phyloP scores from a whole-genome alignment of 30 jellyfish, hydroid and myxozoan species.

The Sanderia malayensis region DNA sequence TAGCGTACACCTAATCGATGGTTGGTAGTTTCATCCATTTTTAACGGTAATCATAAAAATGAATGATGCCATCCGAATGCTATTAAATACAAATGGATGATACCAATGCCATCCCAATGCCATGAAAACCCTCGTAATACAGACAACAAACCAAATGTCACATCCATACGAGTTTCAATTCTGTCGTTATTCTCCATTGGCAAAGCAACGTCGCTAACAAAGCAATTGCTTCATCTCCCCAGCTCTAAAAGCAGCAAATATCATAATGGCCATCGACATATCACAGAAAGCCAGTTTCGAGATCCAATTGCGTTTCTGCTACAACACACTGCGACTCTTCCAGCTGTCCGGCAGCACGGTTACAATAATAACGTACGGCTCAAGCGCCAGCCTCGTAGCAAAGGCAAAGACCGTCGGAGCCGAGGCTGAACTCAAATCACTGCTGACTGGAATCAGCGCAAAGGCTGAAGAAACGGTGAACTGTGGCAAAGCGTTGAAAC shows the following conservation, averaged over 20 bases:
- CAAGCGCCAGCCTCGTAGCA: conserved; percentile 40
- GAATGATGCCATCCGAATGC: too few species aligned
- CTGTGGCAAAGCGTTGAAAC: conserved; percentile 85
- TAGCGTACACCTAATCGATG: too few species aligned
- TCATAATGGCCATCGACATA: conserved; percentile 69
- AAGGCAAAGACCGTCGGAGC: conserved; percentile 42
- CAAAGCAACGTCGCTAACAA: too few species aligned
- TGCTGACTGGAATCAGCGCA: conserved; percentile 71
- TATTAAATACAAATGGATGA: too few species aligned
- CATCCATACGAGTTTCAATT: too few species aligned
- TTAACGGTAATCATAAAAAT: too few species aligned
- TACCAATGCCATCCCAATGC: too few species aligned
- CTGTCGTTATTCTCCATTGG: too few species aligned
- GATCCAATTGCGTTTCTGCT: conserved; percentile 64
- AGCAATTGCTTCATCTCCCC: too few species aligned
- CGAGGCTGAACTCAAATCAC: conserved; percentile 52
- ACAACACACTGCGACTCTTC: conserved; percentile 63
- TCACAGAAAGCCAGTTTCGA: conserved; percentile 70
- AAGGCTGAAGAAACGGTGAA: conserved; percentile 68
- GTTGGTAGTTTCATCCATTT: too few species aligned
- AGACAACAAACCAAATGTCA: too few species aligned
- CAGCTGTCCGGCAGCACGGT: conserved; percentile 59
- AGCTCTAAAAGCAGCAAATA: conserved; percentile 74
- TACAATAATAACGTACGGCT: conserved; percentile 67
- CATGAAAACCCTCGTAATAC: too few species aligned